These are phyloP conservation scores for Apoda limacodes DNA, from an alignment of 2,888 invertebrate species.

Conservation along the genomic window DNA sequence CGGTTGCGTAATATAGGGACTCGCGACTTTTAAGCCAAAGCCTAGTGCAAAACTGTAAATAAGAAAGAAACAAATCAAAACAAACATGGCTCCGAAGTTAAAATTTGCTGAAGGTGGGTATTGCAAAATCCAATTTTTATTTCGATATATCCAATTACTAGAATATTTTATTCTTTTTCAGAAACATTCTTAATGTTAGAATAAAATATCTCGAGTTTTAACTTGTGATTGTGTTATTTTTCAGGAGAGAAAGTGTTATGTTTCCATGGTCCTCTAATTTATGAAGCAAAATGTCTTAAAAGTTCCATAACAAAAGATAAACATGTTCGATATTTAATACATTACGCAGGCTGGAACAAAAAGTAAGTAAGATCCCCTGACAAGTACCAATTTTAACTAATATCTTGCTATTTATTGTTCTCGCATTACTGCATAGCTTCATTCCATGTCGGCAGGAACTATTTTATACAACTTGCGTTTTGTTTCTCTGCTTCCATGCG, in stretches of 20 bases:
- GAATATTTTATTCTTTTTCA: too few relatives aligned
- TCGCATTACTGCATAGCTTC: not conserved
- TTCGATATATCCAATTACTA: too few relatives aligned
- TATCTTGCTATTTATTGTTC: not conserved
- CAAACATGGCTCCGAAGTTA: conserved; percentile 72
- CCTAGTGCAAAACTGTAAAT: too few relatives aligned
- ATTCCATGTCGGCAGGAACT: too few relatives aligned
- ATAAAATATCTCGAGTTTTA: too few relatives aligned
- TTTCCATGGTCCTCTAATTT: conserved; percentile 95
- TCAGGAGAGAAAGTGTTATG: conserved; percentile 91
- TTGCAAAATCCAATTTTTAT: too few relatives aligned
- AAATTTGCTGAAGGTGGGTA: conserved; percentile 81
- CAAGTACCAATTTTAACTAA: conserved; percentile 3
- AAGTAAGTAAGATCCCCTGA: conserved; percentile 73
- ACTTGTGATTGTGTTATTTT: too few relatives aligned
- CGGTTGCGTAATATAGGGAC: too few relatives aligned
- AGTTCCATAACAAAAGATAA: conserved; percentile 86
- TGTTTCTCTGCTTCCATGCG: too few relatives aligned
- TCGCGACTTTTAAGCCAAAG: too few relatives aligned
- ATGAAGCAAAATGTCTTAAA: conserved; percentile 96
- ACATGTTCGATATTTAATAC: conserved; percentile 90
- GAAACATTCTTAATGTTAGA: too few relatives aligned
- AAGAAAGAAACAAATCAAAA: conserved; percentile 4
- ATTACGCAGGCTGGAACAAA: conserved; percentile 99
- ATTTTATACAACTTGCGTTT: too few relatives aligned